Conservation (phyloP, 2,113 vertebrate species). For the Marcusenius ussheri region DNA sequence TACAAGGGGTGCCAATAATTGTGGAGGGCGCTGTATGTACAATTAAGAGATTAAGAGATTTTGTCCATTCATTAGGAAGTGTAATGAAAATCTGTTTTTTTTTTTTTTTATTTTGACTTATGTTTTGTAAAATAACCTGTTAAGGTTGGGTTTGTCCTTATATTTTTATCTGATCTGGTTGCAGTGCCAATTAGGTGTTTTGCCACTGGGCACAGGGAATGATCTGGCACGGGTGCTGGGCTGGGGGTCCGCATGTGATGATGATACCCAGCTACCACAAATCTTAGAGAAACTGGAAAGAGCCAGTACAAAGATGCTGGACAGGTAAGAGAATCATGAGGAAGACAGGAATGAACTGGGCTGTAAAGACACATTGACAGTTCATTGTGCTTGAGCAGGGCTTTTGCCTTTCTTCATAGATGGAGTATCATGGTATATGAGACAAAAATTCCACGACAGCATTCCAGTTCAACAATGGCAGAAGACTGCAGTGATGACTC, state of each 20-base stretch:
- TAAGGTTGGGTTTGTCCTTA: neutral
- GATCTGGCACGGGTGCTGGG: constrained; percentile 90
- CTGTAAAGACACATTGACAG: neutral
- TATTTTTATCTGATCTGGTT: constrained; percentile 13
- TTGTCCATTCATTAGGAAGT: neutral
- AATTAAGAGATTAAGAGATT: neutral
- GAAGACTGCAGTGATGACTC: constrained; percentile 87
- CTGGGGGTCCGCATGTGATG: constrained; percentile 94
- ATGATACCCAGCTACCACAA: constrained; percentile 87
- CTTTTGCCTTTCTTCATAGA: constrained; percentile 47
- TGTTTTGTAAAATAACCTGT: neutral
- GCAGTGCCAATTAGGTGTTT: constrained; percentile 90
- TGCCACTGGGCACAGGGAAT: constrained; percentile 91
- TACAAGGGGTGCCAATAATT: too few relatives aligned
- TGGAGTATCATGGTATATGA: constrained; percentile 99
- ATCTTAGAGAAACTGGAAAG: constrained; percentile 95
- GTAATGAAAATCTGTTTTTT: neutral
- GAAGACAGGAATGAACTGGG: neutral
- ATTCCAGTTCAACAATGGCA: constrained; percentile 67
- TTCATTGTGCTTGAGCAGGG: neutral
- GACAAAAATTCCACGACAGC: constrained; percentile 82
- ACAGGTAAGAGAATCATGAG: constrained; percentile 63
- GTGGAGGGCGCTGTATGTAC: neutral
- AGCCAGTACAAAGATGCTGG: constrained; percentile 96
- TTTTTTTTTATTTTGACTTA: neutral